Evolutionary conservation across 1,140 invertebrate species (phyloP).

Genomic region (Sweltsa coloradensis): DNA sequence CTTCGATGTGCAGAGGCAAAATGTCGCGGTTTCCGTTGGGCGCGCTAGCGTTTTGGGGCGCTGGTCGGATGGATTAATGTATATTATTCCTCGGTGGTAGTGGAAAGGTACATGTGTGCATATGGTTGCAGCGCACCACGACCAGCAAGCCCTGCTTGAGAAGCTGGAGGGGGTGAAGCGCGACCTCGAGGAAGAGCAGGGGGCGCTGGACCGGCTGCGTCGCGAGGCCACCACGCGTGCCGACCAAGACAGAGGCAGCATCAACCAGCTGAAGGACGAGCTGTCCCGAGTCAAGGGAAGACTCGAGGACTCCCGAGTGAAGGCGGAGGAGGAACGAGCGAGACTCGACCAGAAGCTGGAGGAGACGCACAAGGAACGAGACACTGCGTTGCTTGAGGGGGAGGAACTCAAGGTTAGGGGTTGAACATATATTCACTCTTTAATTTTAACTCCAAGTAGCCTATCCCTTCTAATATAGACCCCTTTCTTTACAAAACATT

Average conservation of each 20-base stretch:
- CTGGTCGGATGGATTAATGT: no score
- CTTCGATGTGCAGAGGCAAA: no score
- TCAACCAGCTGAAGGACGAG: conserved; percentile 63
- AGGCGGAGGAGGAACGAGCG: conserved; percentile 56
- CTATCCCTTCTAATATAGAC: no score
- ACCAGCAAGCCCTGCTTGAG: conserved; percentile 68
- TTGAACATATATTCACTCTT: no score
- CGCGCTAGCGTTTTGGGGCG: no score
- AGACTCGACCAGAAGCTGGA: conserved; percentile 54
- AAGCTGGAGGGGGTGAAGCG: conserved; percentile 53
- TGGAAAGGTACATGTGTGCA: background rate
- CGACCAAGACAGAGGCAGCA: conserved; percentile 55
- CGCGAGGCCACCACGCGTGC: conserved; percentile 50
- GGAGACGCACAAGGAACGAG: conserved; percentile 56
- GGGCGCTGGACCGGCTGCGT: conserved; percentile 49
- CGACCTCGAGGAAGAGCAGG: conserved; percentile 57
- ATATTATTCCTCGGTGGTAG: no score
- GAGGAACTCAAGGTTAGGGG: conserved; percentile 65
- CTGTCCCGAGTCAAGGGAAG: conserved; percentile 48
- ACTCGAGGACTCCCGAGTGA: conserved; percentile 49
- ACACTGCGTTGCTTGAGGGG: conserved; percentile 46
- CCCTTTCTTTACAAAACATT: no score
- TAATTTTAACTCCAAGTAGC: no score
- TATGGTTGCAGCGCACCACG: conserved; percentile 54
- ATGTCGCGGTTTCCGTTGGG: no score